phyloP scores from a whole-genome alignment of 2,113 vertebrate genomes.

The Colaptes auratus region DNA sequence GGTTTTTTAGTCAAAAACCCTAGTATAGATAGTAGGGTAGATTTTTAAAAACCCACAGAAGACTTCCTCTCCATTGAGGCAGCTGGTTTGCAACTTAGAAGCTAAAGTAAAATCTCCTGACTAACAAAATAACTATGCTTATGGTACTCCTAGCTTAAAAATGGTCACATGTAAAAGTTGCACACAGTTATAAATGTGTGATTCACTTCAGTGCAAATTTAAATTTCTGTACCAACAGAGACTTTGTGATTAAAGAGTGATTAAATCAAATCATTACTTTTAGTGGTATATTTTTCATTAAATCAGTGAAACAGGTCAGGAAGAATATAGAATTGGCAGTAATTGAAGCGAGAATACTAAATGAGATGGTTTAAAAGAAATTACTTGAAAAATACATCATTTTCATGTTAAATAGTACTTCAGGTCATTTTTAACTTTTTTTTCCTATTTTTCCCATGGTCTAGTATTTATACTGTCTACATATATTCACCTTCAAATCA shows the following conservation, averaged over 20 bases:
- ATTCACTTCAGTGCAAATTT: conserved; percentile 14
- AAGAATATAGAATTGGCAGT: background rate
- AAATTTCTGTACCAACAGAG: background rate
- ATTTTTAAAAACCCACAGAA: background rate
- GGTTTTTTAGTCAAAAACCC: background rate
- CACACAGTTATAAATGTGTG: background rate
- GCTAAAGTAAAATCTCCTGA: background rate
- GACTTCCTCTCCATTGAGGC: background rate
- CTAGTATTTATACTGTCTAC: background rate
- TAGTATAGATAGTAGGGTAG: background rate
- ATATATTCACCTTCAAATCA: background rate
- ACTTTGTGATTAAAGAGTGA: background rate
- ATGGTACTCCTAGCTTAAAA: background rate
- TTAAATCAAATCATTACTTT: background rate
- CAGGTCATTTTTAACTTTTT: background rate
- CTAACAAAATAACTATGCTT: background rate
- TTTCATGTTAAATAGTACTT: background rate
- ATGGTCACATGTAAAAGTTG: background rate
- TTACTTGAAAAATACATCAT: background rate
- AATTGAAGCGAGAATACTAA: background rate
- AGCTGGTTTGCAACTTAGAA: background rate
- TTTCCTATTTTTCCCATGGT: background rate
- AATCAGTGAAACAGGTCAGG: background rate
- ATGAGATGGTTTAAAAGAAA: background rate
- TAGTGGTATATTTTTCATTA: conserved; percentile 12